Percentiles rank a stretch among this genome's conserved stretches.
Evolutionary conservation across 2,797 vertebrate species (phyloP).

Genomic region (Macrochelys suwanniensis): DNA sequence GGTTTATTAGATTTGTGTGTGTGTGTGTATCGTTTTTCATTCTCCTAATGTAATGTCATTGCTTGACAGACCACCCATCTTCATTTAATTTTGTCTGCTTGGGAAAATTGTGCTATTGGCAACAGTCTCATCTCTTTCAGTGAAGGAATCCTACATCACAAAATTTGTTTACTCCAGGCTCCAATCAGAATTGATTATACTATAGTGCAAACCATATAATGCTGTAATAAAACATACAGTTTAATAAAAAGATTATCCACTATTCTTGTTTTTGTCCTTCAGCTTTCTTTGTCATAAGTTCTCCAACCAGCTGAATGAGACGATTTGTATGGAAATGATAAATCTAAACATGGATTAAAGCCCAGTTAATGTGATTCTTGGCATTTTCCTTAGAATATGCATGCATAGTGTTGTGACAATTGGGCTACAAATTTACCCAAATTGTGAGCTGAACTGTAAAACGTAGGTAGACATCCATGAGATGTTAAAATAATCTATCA

Average conservation of each 20-base stretch:
- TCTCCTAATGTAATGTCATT: constrained; percentile 28
- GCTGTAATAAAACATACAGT: not conserved
- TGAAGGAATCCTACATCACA: constrained; percentile 18
- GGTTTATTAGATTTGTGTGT: constrained; percentile 55
- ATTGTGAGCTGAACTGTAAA: not conserved
- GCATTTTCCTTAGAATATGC: not conserved
- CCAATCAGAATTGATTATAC: constrained; percentile 8
- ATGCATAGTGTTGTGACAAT: not conserved
- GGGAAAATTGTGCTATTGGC: not conserved
- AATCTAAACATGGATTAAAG: not conserved
- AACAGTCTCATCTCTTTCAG: constrained; percentile 26
- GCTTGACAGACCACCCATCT: constrained; percentile 33
- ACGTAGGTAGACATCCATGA: not conserved
- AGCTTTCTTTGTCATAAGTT: not conserved
- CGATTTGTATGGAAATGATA: not conserved
- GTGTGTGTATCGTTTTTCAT: constrained; percentile 36
- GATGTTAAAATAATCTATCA: not conserved
- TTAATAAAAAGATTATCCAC: not conserved
- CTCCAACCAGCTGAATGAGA: not conserved
- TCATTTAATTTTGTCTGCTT: constrained; percentile 48
- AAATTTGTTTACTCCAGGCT: constrained; percentile 11
- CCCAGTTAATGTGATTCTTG: not conserved
- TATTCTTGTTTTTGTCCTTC: not conserved
- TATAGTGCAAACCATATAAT: not conserved
- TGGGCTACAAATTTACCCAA: not conserved